Evolutionary conservation across 2,888 invertebrate genomes (phyloP).

Genomic region (Drosophila infuscata): DNA sequence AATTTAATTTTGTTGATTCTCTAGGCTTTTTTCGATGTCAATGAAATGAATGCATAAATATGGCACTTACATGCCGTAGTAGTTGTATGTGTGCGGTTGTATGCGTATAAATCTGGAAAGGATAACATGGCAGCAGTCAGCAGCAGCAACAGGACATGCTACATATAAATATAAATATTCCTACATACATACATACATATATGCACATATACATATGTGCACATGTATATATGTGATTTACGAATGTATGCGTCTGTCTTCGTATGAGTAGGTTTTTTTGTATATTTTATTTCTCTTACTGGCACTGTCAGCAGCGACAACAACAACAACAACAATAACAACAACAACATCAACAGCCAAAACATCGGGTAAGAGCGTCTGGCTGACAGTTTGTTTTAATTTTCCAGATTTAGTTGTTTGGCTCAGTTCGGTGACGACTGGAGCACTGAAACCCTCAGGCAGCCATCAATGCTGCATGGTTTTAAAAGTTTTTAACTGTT

Average conservation of each 20-base stretch:
- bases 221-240: not conserved
- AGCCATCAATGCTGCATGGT: slow-evolving; percentile 56
- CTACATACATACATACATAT: slow-evolving; percentile 15
- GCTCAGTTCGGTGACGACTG: slow-evolving; percentile 45
- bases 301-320: slow-evolving; percentile 22
- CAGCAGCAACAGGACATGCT: slow-evolving; percentile 44
- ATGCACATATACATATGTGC: slow-evolving; percentile 4
- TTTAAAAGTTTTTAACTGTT: slow-evolving; percentile 54
- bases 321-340: not conserved
- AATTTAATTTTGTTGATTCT: too few species aligned
- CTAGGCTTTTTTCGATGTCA: slow-evolving; percentile 41
- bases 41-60: slow-evolving; percentile 54
- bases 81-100: slow-evolving; percentile 12
- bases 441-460: slow-evolving; percentile 34
- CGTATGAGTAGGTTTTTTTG: slow-evolving; percentile 11
- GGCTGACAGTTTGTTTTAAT: slow-evolving; percentile 75
- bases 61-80: slow-evolving; percentile 39
- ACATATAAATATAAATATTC: slow-evolving; percentile 43
- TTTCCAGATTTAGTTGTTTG: slow-evolving; percentile 71
- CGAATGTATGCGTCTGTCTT: slow-evolving; percentile 3
- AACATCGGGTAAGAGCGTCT: slow-evolving; percentile 19
- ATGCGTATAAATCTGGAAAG: slow-evolving; percentile 53
- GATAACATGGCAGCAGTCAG: slow-evolving; percentile 54
- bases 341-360: not conserved
- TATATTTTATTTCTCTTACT: slow-evolving; percentile 32